These are phyloP conservation scores for Balearica regulorum DNA, from an alignment of 2,797 vertebrate genomes.

Conservation along the genomic window DNA sequence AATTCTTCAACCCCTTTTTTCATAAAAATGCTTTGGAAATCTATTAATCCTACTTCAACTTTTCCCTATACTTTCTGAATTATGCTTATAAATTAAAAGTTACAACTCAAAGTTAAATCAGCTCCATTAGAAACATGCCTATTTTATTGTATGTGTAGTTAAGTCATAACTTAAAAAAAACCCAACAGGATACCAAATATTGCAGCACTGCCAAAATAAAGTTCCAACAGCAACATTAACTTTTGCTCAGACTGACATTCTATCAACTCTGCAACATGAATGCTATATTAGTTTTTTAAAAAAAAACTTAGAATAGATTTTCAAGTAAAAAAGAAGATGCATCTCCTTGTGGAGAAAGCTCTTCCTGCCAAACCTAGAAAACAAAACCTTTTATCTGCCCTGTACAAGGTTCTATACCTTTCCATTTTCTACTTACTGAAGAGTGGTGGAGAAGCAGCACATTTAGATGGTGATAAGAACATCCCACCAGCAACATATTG, in stretches of 20 bases:
- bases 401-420: background rate
- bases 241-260: background rate
- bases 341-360: background rate
- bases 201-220: background rate
- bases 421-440: background rate
- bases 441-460: rapidly evolving
- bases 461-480: background rate
- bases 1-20: background rate
- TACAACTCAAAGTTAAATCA: background rate
- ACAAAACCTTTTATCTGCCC: background rate
- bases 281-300: background rate
- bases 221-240: background rate
- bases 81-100: background rate
- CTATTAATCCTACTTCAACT: background rate
- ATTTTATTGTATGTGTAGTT: background rate
- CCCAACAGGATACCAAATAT: background rate
- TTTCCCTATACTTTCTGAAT: background rate
- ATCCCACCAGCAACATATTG: background rate
- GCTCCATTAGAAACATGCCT: background rate
- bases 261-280: background rate
- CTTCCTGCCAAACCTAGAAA: background rate
- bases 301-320: background rate
- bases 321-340: background rate
- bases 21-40: background rate
- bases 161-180: background rate